Conservation (phyloP, 2,797 vertebrate genomes). For the Balearica regulorum region DNA sequence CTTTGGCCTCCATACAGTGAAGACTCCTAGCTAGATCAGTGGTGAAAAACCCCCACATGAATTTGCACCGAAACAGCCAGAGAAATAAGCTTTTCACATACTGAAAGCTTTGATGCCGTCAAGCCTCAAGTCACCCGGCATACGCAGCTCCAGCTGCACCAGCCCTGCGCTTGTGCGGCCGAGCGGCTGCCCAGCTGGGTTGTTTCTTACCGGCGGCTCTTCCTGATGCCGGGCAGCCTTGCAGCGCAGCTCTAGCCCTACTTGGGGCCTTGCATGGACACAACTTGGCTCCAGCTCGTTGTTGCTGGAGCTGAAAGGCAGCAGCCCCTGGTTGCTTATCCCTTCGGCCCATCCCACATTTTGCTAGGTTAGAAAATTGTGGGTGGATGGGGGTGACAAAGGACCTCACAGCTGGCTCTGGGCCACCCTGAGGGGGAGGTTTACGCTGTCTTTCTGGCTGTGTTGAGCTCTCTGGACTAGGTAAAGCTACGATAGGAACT, state of each 20-base stretch:
- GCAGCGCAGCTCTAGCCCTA: not conserved
- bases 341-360: not conserved
- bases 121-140: not conserved
- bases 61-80: not conserved
- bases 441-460: not conserved
- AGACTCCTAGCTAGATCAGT: not conserved
- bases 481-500: not conserved
- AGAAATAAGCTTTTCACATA: not conserved
- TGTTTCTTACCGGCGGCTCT: not conserved
- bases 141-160: not conserved
- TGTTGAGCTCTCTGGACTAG: not conserved
- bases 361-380: not conserved
- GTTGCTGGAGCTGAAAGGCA: not conserved
- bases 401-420: not conserved
- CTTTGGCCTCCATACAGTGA: not conserved
- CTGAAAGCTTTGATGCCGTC: not conserved
- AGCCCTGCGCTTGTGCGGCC: accelerated
- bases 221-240: not conserved
- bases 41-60: not conserved
- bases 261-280: not conserved
- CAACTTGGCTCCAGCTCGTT: not conserved
- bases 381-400: not conserved
- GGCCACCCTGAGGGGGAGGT: not conserved
- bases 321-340: not conserved
- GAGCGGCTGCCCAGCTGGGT: not conserved